A percentile compares a stretch with the other conserved stretches of the same genome.
These are phyloP conservation scores for Campylorhamphus procurvoides DNA, from an alignment of 2,113 vertebrate species.

Conservation along the genomic window DNA sequence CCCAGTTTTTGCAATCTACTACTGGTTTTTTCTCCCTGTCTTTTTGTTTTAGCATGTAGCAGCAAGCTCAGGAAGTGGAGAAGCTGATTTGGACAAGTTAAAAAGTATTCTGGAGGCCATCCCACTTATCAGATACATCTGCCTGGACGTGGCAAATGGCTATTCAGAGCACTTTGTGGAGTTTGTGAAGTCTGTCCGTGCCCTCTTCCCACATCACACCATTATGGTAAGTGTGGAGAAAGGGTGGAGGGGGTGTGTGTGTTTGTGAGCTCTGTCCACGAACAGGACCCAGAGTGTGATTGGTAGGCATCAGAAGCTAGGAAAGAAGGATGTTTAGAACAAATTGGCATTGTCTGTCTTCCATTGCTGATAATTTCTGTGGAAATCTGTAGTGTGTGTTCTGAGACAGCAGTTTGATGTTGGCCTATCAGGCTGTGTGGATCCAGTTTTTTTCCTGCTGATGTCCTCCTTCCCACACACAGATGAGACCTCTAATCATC, in stretches of 20 bases:
- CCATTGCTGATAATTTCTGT: not conserved
- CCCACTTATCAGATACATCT: constrained; percentile 91
- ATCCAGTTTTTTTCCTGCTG: not conserved
- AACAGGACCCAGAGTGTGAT: not conserved
- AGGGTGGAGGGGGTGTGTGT: not conserved
- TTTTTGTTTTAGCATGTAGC: constrained; percentile 84
- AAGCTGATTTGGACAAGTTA: constrained; percentile 89
- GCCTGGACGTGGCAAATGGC: constrained; percentile 96
- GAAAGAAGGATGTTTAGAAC: not conserved
- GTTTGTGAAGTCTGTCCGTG: constrained; percentile 91
- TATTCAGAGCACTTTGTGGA: constrained; percentile 98
- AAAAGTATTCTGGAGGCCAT: constrained; percentile 85
- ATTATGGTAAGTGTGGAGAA: constrained; percentile 88
- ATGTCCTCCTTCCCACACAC: not conserved
- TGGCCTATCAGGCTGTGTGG: not conserved
- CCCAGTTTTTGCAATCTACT: not conserved
- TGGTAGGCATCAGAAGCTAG: not conserved
- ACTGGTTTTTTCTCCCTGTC: not conserved
- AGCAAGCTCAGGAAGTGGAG: constrained; percentile 91
- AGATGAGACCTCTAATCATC: not conserved
- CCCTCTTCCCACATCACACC: constrained; percentile 91
- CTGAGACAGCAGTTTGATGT: not conserved
- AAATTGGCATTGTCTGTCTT: not conserved
- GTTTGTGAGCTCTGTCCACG: not conserved
- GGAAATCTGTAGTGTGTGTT: not conserved